phyloP scores from a whole-genome alignment of 2,113 vertebrate genomes.

The Dipodomys stephensi region DNA sequence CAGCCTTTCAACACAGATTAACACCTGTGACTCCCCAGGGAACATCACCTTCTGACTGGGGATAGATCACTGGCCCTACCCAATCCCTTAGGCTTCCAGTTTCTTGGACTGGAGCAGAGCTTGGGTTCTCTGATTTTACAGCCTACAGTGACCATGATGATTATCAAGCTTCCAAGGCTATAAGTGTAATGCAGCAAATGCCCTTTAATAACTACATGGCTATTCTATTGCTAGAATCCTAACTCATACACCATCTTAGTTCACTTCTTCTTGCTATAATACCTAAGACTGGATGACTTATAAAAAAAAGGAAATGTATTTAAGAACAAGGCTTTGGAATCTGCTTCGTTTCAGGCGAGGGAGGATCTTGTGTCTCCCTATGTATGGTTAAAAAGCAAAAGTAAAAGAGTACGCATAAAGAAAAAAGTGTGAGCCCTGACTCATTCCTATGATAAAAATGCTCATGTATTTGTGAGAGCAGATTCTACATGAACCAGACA shows the following conservation, averaged over 20 bases:
- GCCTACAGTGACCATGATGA: background rate
- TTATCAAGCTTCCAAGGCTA: background rate
- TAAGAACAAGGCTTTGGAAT: background rate
- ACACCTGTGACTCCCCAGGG: too few relatives aligned
- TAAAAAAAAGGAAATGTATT: background rate
- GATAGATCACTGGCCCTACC: background rate
- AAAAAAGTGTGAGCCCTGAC: background rate
- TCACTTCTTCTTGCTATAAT: background rate
- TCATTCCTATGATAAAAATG: background rate
- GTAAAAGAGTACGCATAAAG: background rate
- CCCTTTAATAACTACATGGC: background rate
- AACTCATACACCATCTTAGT: background rate
- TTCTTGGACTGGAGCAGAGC: background rate
- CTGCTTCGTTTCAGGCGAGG: background rate
- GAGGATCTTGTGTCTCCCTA: background rate
- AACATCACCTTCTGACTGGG: background rate
- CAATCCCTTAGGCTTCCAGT: background rate
- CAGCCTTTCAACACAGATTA: too few relatives aligned
- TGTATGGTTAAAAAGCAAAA: background rate
- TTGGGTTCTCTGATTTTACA: background rate
- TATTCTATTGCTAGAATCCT: background rate
- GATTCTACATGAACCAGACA: background rate
- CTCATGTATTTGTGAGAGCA: background rate
- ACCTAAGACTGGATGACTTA: background rate
- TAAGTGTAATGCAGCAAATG: background rate